Evolutionary conservation across 2,888 invertebrate species (phyloP), one percentile per base, ranked within the genome.

Genomic region (Litoditis marina): DNA sequence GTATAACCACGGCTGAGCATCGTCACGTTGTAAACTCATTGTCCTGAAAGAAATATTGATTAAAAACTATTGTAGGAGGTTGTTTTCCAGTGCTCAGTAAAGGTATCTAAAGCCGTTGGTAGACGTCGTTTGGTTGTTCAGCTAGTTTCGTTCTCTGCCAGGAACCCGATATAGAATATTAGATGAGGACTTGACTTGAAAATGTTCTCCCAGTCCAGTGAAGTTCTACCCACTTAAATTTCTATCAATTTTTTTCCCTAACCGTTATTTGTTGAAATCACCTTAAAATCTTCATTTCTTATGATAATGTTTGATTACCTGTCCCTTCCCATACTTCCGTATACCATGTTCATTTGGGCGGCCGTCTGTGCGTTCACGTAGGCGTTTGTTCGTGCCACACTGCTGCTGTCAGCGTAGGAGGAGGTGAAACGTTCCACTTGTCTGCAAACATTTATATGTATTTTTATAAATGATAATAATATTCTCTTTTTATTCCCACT

Each of bases 1-100:
- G 57, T 79, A 79, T 25, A 77, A 69, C 79, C 79, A 79, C 8
- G 76, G 71, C 28, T 77, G 77, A 1, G 72, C 71, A 6, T 75
- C 74, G 27, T 59, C 59, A 11, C 46, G 50, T 8, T 68, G 66
- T 47, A 70, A 53, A 11, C 69, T 66, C 22, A 71, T 66, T 39
- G 65, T 55, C 39, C 70, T 70, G 62, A 56, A 67, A 52, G n/a
- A n/a, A n/a, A n/a, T n/a, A n/a, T n/a, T n/a, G n/a, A n/a, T n/a
- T 49, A 13, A 46, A 2, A 19, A 49, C 7, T n/a, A 13, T 25
- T 30, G 46, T 61, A 2, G 5, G 3, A n/a, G n/a, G n/a, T n/a
- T n/a, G n/a, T n/a, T n/a, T n/a, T n/a, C n/a, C n/a, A n/a, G n/a
- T n/a, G n/a, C n/a, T n/a, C n/a, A n/a, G n/a, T n/a, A n/a, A n/a